Evolutionary conservation across 1,140 invertebrate genomes (phyloP).

Genomic region (Conus betulinus): DNA sequence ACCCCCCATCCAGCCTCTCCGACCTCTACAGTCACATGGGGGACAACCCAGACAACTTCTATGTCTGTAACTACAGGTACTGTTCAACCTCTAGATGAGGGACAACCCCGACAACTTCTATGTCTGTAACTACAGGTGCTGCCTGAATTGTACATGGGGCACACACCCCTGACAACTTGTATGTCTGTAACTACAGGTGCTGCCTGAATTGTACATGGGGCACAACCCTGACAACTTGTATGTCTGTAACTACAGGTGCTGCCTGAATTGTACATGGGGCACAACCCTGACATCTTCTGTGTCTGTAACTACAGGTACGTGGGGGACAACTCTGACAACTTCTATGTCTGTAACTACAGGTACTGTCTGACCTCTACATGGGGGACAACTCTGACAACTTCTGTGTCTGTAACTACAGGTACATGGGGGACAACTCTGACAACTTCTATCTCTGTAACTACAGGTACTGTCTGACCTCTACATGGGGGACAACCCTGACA

Average conservation of each 20-base stretch:
- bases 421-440: no score
- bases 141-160: no score
- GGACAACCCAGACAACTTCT: conserved; percentile 58
- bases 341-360: no score
- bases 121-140: conserved; percentile 75
- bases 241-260: conserved; percentile 74
- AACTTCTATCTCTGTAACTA: no score
- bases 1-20: conserved; percentile 79
- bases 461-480: no score
- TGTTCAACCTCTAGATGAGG: conserved; percentile 56
- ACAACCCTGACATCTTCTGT: conserved; percentile 42
- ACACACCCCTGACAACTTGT: conserved; percentile 60
- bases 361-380: no score
- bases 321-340: no score
- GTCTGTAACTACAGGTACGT: conserved; percentile 74
- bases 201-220: no score
- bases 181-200: conserved; percentile 74
- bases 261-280: no score
- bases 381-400: no score
- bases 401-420: no score
- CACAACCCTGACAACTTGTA: conserved; percentile 40
- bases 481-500: no score
- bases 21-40: conserved; percentile 78
- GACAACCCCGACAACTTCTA: conserved; percentile 59
- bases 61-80: conserved; percentile 74